Base-by-base conservation (phyloP, 1,140 invertebrate species). In the Ceratina australensis region DNA sequence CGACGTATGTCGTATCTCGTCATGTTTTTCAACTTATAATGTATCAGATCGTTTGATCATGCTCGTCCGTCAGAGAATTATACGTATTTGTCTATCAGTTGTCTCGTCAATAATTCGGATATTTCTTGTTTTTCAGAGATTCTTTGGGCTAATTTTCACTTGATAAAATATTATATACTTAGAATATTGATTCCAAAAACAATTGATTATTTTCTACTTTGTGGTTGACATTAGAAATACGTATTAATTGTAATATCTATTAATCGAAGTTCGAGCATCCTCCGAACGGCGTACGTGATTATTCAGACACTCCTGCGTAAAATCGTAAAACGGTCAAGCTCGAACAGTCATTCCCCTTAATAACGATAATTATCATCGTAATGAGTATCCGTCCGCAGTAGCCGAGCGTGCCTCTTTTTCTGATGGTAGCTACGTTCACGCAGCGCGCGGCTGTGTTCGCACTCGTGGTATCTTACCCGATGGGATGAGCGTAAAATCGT, bases 401-500 rank as follows among this genome's bases (percentile, higher is more conserved):
- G 18, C 28, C 33, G 33, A 42, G 28, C 26, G 15, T 47, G 56
- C 47, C 2, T 1, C 3, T 28, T 15, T 20, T 24, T 12, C 20
- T 12, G 2, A 10, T 3, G 22, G 16, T 16, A 7, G 20, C 28
- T 42, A 26, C 28, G 52, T 33, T 8, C 33, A 24, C 16, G 33
- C 57, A 7, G 10, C 33, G 33, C 2, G 33, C 33, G 33, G 33
- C 8, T 42, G 72, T 33, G 26, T 60, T 24, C 57, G 10, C 10
- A n/a, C 7, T 49, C 20, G 64, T 47, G 7, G 18, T 50, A n/a
- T 26, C 22, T 50, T 10, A 54, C 7, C 22, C 22, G 24, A 61
- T 49, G 49, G 56, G 87, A 90, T 83, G 88, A 81, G 87, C 88
- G 88, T 89, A 88, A 87, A 89, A 89, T 89, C 85, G 87, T 89